Evolutionary conservation across 2,888 invertebrate genomes (phyloP).

Genomic region (Cetonia aurata): DNA sequence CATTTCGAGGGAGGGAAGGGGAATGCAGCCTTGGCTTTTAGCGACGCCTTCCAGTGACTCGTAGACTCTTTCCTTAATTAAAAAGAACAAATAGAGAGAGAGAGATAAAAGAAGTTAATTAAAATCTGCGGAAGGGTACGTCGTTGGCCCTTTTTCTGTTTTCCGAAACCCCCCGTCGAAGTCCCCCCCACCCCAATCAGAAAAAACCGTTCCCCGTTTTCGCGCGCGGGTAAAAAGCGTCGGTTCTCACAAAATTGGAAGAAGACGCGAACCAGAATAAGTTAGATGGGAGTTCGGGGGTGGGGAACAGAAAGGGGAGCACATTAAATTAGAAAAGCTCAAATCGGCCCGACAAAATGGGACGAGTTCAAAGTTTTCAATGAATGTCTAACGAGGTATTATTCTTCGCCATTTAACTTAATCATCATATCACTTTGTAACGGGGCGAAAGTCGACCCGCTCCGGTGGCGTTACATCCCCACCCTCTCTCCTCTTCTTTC

Average conservation of each 20-base stretch:
- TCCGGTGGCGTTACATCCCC: conserved; percentile 11
- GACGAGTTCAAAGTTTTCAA: conserved; percentile 65
- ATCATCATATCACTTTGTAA: conserved; percentile 67
- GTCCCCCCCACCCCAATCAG: background rate
- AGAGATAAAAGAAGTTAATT: conserved; percentile 56
- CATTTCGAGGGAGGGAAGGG: background rate
- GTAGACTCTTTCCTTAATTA: conserved; percentile 41
- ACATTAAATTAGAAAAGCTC: conserved; percentile 64
- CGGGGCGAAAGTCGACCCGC: conserved; percentile 52
- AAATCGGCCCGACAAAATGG: conserved; percentile 62
- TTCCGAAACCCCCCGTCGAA: background rate
- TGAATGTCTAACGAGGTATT: conserved; percentile 67
- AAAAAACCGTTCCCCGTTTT: background rate
- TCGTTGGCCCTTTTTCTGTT: conserved; percentile 47
- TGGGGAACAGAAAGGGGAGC: conserved; percentile 45
- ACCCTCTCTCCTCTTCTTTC: conserved; percentile 6
- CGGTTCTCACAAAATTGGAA: background rate
- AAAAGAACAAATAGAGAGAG: conserved; percentile 48
- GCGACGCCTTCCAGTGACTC: conserved; percentile 2
- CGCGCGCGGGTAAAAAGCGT: background rate
- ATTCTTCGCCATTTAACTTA: conserved; percentile 67
- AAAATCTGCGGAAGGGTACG: conserved; percentile 52
- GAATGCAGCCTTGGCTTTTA: conserved; percentile 11
- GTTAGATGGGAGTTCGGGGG: conserved; percentile 26
- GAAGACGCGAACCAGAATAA: no score